These are phyloP conservation scores for Patella caerulea DNA, from an alignment of 2,888 invertebrate genomes.

Conservation along the genomic window DNA sequence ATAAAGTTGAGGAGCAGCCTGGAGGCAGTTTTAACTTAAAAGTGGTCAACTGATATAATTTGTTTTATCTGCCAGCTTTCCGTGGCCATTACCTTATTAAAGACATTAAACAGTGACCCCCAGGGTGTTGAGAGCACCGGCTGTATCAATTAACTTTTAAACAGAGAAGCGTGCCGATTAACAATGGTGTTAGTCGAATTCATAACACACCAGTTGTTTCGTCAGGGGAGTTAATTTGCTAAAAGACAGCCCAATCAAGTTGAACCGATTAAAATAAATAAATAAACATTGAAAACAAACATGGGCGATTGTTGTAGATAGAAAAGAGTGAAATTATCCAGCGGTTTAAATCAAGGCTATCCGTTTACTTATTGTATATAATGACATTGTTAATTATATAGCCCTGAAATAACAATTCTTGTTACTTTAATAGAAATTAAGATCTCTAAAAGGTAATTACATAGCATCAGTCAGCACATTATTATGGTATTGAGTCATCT, in stretches of 20 bases:
- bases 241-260: background rate
- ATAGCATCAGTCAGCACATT: too few species aligned
- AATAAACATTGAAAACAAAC: background rate
- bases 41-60: conserved; percentile 7
- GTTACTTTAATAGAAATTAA: too few species aligned
- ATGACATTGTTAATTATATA: too few species aligned
- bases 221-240: background rate
- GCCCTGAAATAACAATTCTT: too few species aligned
- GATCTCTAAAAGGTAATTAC: too few species aligned
- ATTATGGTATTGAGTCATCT: too few species aligned
- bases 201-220: too few species aligned
- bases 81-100: conserved; percentile 3
- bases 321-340: background rate
- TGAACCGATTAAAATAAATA: background rate
- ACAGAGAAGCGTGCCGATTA: conserved; percentile 3
- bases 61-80: background rate
- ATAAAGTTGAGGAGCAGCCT: background rate
- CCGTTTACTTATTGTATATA: background rate
- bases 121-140: background rate
- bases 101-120: conserved; percentile 1
- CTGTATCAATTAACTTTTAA: conserved; percentile 1
- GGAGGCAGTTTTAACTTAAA: conserved; percentile 4
- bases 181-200: background rate
- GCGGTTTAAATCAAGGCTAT: background rate
- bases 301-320: background rate